These are phyloP conservation scores for Acholoe squamosa DNA, from an alignment of 2,888 invertebrate species.

Conservation along the genomic window DNA sequence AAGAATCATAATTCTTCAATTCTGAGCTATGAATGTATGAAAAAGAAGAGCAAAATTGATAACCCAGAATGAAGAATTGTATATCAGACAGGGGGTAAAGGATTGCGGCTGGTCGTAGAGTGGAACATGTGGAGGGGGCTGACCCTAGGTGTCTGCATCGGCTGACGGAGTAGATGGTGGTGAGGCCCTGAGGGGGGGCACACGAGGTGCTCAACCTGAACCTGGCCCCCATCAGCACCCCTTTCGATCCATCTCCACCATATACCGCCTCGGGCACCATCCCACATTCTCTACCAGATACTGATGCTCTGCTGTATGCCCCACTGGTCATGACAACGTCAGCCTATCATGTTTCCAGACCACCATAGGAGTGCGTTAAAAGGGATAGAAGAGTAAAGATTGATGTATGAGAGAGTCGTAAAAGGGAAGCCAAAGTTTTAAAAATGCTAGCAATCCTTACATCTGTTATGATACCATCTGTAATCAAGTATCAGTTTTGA, in stretches of 20 bases:
- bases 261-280: background rate
- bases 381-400: too few relatives aligned
- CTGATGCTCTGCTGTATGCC: slow-evolving; percentile 8
- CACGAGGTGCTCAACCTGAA: slow-evolving; percentile 16
- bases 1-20: too few relatives aligned
- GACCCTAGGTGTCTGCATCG: background rate
- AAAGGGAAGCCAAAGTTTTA: too few relatives aligned
- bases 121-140: background rate
- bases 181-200: background rate
- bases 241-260: background rate
- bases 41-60: too few relatives aligned
- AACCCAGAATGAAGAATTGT: too few relatives aligned
- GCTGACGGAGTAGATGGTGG: background rate
- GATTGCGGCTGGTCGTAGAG: too few relatives aligned
- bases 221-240: slow-evolving; percentile 12
- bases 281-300: background rate
- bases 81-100: too few relatives aligned
- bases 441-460: too few relatives aligned
- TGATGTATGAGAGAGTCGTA: too few relatives aligned
- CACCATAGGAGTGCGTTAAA: background rate
- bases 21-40: too few relatives aligned
- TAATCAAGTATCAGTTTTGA: too few relatives aligned
- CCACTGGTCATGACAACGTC: background rate
- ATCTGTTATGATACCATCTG: too few relatives aligned
- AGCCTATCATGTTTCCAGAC: background rate